Base-by-base conservation (phyloP, 1,140 invertebrate genomes). In the Anadara kagoshimensis region DNA sequence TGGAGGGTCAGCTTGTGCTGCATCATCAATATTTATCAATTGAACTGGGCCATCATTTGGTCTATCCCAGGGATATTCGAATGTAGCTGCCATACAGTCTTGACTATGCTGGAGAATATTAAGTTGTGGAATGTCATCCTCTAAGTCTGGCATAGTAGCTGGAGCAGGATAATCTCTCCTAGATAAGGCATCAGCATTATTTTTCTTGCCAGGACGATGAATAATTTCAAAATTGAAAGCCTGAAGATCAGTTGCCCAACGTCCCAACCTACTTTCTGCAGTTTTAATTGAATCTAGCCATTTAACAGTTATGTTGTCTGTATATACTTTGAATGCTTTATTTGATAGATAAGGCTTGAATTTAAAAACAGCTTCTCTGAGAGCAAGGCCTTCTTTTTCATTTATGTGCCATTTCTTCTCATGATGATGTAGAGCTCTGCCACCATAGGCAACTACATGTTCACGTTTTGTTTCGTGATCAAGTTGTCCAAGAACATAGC, bases 241-340 rank as follows among this genome's bases (percentile, higher is more conserved):
- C 44, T 78, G 72, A 5, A 78, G 54, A n/a, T 44, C 4, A 4
- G 71, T 26, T 1, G 67, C 47, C 76, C 76, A 78, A 20, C 72
- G 20, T 26, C 41, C 51, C 44, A 78, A 22, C 11, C 68, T 67
- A 16, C 72, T 57, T 57, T 18, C 22, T 41, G 53, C 22, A 4
- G 43, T 26, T 43, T 78, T 78, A 5, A 68, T 56, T 22, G 20
- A 51, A 36, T 77, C 49, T 10, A 81, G 29, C 45, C 64, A 76
- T 57, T 62, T 68, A 18, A 79, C 7, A 12, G 72, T 66, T 18
- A 62, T 57, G 22, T 75, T 66, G 43, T 78, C 76, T 16, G 75
- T 78, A 58, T 51, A 67, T 14, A 72, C 58, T 49, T 18, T 65
- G n/a, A 75, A 78, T 16, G 53, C 36, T 18, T 24, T 29, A 16